These are phyloP conservation scores for Chaetura pelagica DNA, from an alignment of 2,113 vertebrate species.

Conservation along the genomic window DNA sequence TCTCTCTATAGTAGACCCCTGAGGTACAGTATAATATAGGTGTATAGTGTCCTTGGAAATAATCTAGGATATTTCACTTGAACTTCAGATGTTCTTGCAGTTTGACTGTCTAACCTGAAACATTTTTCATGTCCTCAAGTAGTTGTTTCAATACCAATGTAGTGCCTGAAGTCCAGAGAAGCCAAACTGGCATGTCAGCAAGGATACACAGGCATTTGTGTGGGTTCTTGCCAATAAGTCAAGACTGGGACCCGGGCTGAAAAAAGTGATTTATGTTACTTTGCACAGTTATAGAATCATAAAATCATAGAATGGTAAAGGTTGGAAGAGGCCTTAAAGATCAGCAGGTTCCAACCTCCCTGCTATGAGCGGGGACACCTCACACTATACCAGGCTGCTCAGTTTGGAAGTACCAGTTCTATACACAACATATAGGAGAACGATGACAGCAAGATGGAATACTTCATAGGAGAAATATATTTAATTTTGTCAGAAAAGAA, in stretches of 20 bases:
- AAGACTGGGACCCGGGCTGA: not conserved
- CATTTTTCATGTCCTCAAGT: not conserved
- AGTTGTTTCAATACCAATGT: not conserved
- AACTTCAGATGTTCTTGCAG: not conserved
- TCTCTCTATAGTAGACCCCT: not conserved
- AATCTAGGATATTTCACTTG: not conserved
- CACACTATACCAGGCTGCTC: too few relatives aligned
- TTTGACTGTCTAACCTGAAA: not conserved
- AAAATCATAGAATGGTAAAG: too few relatives aligned
- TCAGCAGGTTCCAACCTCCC: too few relatives aligned
- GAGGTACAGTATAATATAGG: not conserved
- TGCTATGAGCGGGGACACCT: too few relatives aligned
- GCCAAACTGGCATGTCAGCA: not conserved
- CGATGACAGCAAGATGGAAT: not conserved
- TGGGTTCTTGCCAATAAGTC: not conserved
- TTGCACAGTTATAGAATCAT: not conserved
- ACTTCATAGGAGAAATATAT: not conserved
- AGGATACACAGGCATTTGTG: not conserved
- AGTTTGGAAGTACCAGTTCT: not conserved
- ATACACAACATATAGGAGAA: not conserved
- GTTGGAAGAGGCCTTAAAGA: too few relatives aligned
- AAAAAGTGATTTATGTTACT: not conserved
- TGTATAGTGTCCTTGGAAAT: not conserved
- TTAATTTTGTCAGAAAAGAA: not conserved
- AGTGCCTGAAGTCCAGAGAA: not conserved